These are phyloP conservation scores for Eudyptes chrysolophus DNA, from an alignment of 2,113 vertebrate species.

Conservation along the genomic window DNA sequence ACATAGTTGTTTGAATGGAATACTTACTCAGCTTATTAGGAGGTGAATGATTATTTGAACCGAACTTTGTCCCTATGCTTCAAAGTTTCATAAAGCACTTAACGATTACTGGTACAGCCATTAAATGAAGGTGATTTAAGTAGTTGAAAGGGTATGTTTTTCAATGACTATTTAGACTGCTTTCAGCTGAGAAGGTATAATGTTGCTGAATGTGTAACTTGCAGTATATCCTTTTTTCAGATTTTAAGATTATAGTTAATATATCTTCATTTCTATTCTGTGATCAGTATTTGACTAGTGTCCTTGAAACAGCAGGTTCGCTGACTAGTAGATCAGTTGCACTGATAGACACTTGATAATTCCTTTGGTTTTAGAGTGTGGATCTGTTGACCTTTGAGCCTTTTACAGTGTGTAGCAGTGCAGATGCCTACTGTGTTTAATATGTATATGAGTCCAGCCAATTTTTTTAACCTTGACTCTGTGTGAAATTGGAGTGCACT, in stretches of 20 bases:
- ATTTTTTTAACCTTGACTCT: not conserved
- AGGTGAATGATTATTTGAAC: not conserved
- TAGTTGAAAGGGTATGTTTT: not conserved
- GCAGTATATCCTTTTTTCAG: not conserved
- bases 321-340: not conserved
- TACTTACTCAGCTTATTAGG: not conserved
- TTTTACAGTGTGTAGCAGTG: not conserved
- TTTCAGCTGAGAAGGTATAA: not conserved
- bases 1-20: not conserved
- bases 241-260: not conserved
- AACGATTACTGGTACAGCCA: not conserved
- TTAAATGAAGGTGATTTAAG: not conserved
- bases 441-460: rapidly evolving
- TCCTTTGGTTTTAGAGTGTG: not conserved
- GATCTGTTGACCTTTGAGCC: not conserved
- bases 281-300: not conserved
- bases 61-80: not conserved
- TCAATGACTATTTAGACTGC: not conserved
- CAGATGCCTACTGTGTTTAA: not conserved
- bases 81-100: not conserved
- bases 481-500: not conserved
- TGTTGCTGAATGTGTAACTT: not conserved
- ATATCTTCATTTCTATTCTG: not conserved
- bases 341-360: not conserved
- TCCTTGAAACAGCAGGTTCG: not conserved